Evolutionary conservation across 1,140 invertebrate genomes (phyloP).

Genomic region (Halesus radiatus): DNA sequence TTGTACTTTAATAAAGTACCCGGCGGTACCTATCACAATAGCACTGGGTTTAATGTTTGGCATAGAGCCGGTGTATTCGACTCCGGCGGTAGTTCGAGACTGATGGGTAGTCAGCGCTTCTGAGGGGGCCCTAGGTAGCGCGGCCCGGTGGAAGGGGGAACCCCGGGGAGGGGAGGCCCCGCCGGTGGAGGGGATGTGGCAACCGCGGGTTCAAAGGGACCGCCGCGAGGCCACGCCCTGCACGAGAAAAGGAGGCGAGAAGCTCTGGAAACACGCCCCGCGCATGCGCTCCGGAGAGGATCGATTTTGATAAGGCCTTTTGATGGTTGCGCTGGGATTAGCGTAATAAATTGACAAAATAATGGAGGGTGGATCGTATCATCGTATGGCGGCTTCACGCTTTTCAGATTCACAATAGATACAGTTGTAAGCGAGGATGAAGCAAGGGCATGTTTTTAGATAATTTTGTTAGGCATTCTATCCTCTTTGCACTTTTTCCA

Average conservation of each 20-base stretch:
- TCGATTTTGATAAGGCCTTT: constrained; percentile 1
- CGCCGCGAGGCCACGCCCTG: constrained; percentile 54
- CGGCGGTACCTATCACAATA: constrained; percentile 27
- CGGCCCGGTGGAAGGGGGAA: neutral
- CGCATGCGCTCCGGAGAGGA: constrained; percentile 56
- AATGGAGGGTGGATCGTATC: neutral
- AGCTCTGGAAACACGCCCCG: constrained; percentile 64
- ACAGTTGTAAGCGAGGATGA: too few species aligned
- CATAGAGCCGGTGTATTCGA: neutral
- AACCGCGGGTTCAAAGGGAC: constrained; percentile 65
- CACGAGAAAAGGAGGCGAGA: constrained; percentile 34
- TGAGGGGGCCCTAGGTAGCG: constrained; percentile 60
- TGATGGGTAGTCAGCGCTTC: constrained; percentile 14
- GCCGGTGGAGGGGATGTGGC: constrained; percentile 58
- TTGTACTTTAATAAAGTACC: neutral
- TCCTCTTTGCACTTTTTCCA: too few species aligned
- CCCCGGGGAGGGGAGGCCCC: constrained; percentile 19
- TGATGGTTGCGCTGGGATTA: constrained; percentile 4
- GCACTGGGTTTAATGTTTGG: constrained; percentile 12
- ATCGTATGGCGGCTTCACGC: neutral
- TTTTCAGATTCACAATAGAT: too few species aligned
- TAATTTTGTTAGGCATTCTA: too few species aligned
- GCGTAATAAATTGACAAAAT: neutral
- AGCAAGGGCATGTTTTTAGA: too few species aligned
- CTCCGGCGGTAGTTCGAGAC: constrained; percentile 21